Evolutionary conservation across 1,140 invertebrate species (phyloP), one percentile per base, ranked within the genome.

Genomic region (Steinernema khuongi): DNA sequence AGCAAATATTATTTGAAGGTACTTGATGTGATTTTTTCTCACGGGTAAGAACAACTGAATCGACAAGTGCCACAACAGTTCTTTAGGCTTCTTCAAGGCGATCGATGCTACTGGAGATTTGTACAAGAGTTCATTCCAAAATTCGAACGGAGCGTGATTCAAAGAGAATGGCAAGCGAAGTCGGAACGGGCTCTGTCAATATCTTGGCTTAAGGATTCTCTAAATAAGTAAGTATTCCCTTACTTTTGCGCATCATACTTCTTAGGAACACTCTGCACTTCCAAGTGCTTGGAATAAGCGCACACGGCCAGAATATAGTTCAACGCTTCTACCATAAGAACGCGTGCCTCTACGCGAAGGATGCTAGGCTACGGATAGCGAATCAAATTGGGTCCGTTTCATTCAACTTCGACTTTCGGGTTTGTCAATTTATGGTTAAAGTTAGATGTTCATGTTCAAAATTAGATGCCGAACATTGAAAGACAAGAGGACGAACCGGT

Each of bases 381-480:
- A 22, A 60, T 26, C 7, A 60, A 26, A 22, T 60, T 22, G 7
- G 50, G 2, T n/a, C 14, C 4, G 22, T 60, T 22, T 7, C 11
- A 17, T 60, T 60, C 19, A 14, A 14, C 2, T 22, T 60, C 4
- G 26, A 22, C 26, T 60, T 60, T 22, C 50, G 22, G 4, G 50
- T 60, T 7, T n/a, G 50, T 60, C 22, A 4, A 2, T 17, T 60
- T 41, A 7, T 60, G 11, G 26, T 60, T n/a, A 26, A 11, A 60
- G 11, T 7, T 14, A 60, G 2, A 60, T 4, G 14, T 60, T 4
- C 22, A 17, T n/a, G 4, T 60, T 22, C 26, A 14, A 60, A n/a
- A n/a, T 26, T 22, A 60, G 50, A 60, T 60, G 50, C 22, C 50
- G 7, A 60, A 60, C 26, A 60, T 60, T 60, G 50, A 60, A 60